These are phyloP conservation scores for Drosophila baimaii DNA, from an alignment of 1,140 invertebrate genomes.

Conservation along the genomic window DNA sequence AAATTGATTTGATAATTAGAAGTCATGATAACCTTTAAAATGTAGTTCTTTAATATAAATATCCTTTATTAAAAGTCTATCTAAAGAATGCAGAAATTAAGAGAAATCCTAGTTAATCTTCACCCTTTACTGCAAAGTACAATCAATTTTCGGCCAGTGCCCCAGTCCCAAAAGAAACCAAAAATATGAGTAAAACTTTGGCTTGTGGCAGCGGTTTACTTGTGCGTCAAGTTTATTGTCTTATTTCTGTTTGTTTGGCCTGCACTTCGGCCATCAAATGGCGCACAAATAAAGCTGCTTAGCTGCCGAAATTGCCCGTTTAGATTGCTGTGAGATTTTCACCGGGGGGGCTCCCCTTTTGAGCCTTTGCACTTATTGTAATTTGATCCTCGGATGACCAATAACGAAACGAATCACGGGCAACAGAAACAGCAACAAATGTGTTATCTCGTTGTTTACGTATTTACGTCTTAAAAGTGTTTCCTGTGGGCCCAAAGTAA, in stretches of 20 bases:
- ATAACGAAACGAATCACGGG: conserved; percentile 20
- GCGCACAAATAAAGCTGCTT: conserved; percentile 53
- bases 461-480: conserved; percentile 25
- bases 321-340: conserved; percentile 31
- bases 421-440: conserved; percentile 30
- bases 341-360: conserved; percentile 10
- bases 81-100: background rate
- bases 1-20: too few species aligned
- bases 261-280: conserved; percentile 51
- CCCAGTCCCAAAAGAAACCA: background rate
- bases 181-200: conserved; percentile 27
- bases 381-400: conserved; percentile 58
- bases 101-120: fast-evolving
- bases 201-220: conserved; percentile 14
- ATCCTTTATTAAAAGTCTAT: too few species aligned
- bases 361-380: conserved; percentile 60
- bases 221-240: conserved; percentile 42
- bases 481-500: conserved; percentile 17
- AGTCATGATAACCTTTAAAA: too few species aligned
- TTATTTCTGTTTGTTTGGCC: conserved; percentile 63
- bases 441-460: conserved; percentile 45
- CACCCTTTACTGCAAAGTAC: too few species aligned
- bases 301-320: conserved; percentile 49
- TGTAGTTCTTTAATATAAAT: too few species aligned
- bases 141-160: conserved; percentile 21